phyloP scores from a whole-genome alignment of 2,113 vertebrate genomes.

The Gavia stellata region DNA sequence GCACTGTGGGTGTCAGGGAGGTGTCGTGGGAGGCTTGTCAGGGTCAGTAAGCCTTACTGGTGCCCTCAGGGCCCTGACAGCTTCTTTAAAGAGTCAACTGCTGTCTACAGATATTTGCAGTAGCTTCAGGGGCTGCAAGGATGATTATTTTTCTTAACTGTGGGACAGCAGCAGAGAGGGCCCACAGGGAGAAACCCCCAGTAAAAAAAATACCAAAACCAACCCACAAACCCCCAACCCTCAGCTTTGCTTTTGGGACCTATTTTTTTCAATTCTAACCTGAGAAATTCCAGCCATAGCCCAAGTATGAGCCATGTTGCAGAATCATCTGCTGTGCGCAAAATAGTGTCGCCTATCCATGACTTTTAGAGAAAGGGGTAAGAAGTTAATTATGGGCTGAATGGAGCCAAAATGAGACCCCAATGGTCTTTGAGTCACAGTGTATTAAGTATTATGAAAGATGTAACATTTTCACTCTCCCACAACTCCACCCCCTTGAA shows the following conservation, averaged over 20 bases:
- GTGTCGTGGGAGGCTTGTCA: not conserved
- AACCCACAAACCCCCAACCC: not conserved
- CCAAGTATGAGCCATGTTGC: accelerated
- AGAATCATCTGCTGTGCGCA: not conserved
- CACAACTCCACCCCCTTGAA: not conserved
- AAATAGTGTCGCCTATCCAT: not conserved
- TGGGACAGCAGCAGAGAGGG: not conserved
- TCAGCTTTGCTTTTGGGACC: not conserved
- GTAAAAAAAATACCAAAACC: not conserved
- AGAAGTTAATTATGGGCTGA: not conserved
- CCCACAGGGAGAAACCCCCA: not conserved
- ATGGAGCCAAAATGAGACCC: not conserved
- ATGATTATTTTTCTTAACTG: not conserved
- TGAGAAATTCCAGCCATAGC: not conserved
- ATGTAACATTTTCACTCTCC: not conserved
- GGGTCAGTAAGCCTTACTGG: not conserved
- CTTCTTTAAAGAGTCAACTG: not conserved
- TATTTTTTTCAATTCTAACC: not conserved
- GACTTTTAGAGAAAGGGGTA: not conserved
- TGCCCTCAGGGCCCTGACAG: not conserved
- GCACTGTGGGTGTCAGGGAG: not conserved
- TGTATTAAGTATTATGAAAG: not conserved
- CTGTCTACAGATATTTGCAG: not conserved
- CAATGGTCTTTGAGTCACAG: not conserved
- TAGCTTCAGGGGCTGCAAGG: not conserved